A percentile compares a stretch with the other conserved stretches of the same genome.
Conservation (phyloP, 2,888 invertebrate species). For the Gymnoscelis rufifasciata region DNA sequence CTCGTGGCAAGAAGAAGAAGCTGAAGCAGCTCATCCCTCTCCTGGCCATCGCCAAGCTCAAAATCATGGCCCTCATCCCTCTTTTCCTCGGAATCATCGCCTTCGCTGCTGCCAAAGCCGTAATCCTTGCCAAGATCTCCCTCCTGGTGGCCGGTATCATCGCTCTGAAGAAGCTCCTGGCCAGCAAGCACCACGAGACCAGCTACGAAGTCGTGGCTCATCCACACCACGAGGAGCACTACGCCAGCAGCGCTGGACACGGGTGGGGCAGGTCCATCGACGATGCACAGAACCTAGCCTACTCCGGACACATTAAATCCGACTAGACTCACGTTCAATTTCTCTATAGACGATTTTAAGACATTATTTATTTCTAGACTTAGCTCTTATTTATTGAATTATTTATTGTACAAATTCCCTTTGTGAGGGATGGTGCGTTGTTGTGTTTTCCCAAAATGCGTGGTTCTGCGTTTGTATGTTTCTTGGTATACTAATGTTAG, state of each 20-base stretch:
- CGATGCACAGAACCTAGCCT: conserved; percentile 79
- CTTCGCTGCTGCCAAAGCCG: conserved; percentile 90
- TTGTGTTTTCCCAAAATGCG: conserved; percentile 65
- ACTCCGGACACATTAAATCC: conserved; percentile 74
- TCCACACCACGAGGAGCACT: conserved; percentile 80
- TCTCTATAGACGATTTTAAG: conserved; percentile 13
- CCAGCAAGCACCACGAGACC: conserved; percentile 82
- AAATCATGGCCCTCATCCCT: conserved; percentile 87
- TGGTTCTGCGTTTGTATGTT: conserved; percentile 71
- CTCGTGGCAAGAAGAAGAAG: conserved; percentile 89
- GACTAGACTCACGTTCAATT: conserved; percentile 45
- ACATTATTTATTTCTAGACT: conserved; percentile 58
- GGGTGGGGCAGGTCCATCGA: conserved; percentile 83
- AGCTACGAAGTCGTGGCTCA: conserved; percentile 88
- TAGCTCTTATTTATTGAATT: conserved; percentile 65
- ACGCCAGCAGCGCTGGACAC: conserved; percentile 67
- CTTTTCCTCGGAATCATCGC: conserved; percentile 86
- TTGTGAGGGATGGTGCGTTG: conserved; percentile 60
- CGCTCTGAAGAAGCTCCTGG: conserved; percentile 83
- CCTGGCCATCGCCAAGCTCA: conserved; percentile 86
- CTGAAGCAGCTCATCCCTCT: conserved; percentile 87
- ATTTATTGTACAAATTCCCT: conserved; percentile 58
- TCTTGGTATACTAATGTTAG: conserved; percentile 67
- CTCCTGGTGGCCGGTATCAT: conserved; percentile 87
- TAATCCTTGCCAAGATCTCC: conserved; percentile 89